Evolutionary conservation across 2,888 invertebrate species (phyloP).

Genomic region (Amphimallon solstitiale): DNA sequence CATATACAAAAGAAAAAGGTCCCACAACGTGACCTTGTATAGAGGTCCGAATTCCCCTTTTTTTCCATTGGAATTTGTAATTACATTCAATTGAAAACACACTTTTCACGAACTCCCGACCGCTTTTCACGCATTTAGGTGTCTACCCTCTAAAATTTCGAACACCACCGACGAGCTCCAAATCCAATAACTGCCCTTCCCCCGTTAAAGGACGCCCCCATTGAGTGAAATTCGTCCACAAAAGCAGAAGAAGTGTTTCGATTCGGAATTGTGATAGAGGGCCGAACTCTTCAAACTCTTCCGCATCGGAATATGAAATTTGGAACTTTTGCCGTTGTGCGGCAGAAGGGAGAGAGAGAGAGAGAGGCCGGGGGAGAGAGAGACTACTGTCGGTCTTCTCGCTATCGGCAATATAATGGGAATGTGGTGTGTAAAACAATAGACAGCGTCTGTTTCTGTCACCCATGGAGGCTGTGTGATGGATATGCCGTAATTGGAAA

Average conservation of each 20-base stretch:
- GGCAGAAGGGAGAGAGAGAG: neutral
- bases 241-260: slow-evolving; percentile 11
- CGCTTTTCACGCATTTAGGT: slow-evolving; percentile 8
- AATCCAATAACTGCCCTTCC: slow-evolving; percentile 2
- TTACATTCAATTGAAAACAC: slow-evolving; percentile 15
- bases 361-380: neutral
- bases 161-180: neutral
- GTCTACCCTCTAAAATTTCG: neutral
- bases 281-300: slow-evolving; percentile 5
- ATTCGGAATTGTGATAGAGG: slow-evolving; percentile 4
- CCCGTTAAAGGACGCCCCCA: neutral
- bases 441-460: slow-evolving; percentile 50
- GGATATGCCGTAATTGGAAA: slow-evolving; percentile 51
- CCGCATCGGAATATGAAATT: neutral
- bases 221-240: neutral
- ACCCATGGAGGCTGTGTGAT: slow-evolving; percentile 46
- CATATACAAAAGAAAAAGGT: neutral
- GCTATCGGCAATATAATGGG: slow-evolving; percentile 37
- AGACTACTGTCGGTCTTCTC: slow-evolving; percentile 32
- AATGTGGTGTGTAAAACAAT: slow-evolving; percentile 44
- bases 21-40: neutral
- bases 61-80: slow-evolving; percentile 16
- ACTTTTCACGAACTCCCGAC: neutral
- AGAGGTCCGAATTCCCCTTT: neutral
- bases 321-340: slow-evolving; percentile 5